Base-by-base conservation (phyloP, 1,140 invertebrate species). In the Drosophila hydei region DNA sequence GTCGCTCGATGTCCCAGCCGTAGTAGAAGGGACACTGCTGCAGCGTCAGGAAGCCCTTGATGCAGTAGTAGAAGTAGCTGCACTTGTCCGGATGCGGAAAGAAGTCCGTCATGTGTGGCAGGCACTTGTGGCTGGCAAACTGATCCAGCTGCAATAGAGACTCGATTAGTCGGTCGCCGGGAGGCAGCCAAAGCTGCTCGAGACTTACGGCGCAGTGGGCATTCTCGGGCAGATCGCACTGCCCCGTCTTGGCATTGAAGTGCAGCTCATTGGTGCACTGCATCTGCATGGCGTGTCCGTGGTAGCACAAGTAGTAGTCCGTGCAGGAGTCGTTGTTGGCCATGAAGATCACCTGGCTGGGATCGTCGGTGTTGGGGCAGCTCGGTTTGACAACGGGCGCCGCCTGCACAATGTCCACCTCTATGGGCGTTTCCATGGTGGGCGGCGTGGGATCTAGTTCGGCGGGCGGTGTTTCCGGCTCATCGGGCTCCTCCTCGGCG, bases 1-100 rank as follows among this genome's bases (percentile, higher is more conserved):
- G 70, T 1, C 77, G 51, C 21, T 90, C 90, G 9, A 79, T 75
- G 50, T 91, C 90, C 90, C 90, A 91, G 18, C 88, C 88, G 27
- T 91, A 91, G 30, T 84, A 79, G 60, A 91, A 91, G 47, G 90
- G 90, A 38, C 90, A 91, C 52, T 91, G 90, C 38, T 91, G 90
- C 12, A 91, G 40, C 1, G 90, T 91, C 12, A 90, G 63, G 38
- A 76, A 91, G 0, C 90, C 90, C 50, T 88, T 91, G 43, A 91
- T 88, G 75, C 90, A 91, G 30, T 91, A 90, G 40, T 90, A 89
- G 65, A 90, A 91, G 27, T 91, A 91, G 27, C 90, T 91, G 67
- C 90, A 91, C 4, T 91, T 91, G 5, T 74, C 68, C 43, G 81
- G 73, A 75, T 91, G 90, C 3, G 90, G 88, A 62, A 90, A 91